Conservation (phyloP, 2,888 invertebrate genomes). For the Dolomedes plantarius region DNA sequence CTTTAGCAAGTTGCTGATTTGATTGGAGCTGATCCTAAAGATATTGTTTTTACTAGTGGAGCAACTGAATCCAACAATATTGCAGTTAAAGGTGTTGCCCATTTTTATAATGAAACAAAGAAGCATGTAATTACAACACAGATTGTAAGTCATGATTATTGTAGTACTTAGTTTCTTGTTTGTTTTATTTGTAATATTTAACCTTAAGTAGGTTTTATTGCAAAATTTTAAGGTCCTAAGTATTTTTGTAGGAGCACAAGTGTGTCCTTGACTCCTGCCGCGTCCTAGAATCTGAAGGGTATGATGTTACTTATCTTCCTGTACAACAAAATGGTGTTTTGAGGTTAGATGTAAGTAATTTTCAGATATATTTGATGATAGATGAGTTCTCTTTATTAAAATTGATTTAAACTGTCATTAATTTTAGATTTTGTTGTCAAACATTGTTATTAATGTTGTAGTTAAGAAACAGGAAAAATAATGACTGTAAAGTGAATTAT, state of each 20-base stretch:
- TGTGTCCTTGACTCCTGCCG: slow-evolving; percentile 99
- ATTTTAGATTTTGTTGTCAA: too few species aligned
- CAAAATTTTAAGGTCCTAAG: too few species aligned
- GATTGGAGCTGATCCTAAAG: slow-evolving; percentile 95
- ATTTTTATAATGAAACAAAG: slow-evolving; percentile 94
- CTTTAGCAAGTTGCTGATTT: slow-evolving; percentile 88
- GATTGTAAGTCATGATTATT: slow-evolving; percentile 82
- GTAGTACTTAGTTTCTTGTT: too few species aligned
- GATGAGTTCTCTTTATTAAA: too few species aligned
- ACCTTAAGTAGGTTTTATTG: too few species aligned
- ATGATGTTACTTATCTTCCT: slow-evolving; percentile 95
- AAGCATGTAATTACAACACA: slow-evolving; percentile 95
- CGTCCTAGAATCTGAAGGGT: slow-evolving; percentile 94
- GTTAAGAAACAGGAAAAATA: too few species aligned
- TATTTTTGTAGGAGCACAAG: slow-evolving; percentile 90
- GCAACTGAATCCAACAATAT: slow-evolving; percentile 99
- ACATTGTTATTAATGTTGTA: too few species aligned
- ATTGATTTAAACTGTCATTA: too few species aligned
- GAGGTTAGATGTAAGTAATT: slow-evolving; percentile 82
- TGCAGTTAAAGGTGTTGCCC: slow-evolving; percentile 88
- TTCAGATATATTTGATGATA: too few species aligned
- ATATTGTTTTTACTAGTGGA: slow-evolving; percentile 98
- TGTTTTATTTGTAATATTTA: too few species aligned
- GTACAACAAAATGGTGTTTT: slow-evolving; percentile 89
- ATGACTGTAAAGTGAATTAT: too few species aligned